A percentile compares a stretch with the other conserved stretches of the same genome.
phyloP scores from a whole-genome alignment of 1,140 invertebrate genomes.

The Lordiphosa clarofinis region DNA sequence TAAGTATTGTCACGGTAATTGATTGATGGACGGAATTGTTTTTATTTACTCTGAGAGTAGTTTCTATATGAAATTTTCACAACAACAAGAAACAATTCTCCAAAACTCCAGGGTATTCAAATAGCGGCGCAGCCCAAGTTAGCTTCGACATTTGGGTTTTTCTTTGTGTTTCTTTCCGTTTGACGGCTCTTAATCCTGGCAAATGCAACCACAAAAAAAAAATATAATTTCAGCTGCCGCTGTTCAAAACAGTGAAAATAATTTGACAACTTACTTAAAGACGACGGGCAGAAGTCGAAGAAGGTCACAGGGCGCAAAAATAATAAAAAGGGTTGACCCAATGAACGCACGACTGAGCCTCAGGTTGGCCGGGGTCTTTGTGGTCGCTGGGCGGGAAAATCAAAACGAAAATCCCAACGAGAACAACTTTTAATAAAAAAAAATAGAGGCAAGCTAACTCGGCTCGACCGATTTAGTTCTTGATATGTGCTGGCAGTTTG shows the following conservation, averaged over 20 bases:
- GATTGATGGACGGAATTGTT: too few species aligned
- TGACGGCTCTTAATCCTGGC: conserved; percentile 1
- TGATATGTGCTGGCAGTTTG: too few species aligned
- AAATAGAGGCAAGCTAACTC: too few species aligned
- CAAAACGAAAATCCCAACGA: conserved; percentile 38
- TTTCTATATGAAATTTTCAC: too few species aligned
- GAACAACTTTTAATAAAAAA: conserved; percentile 43
- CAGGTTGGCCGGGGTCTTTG: conserved; percentile 1
- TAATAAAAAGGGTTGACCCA: conserved; percentile 23
- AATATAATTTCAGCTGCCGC: conserved; percentile 36
- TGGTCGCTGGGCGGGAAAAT: conserved; percentile 26
- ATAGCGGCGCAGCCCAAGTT: neutral
- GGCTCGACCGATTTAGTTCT: too few species aligned
- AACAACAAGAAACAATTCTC: too few species aligned
- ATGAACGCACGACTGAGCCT: conserved; percentile 8
- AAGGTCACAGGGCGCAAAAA: conserved; percentile 28
- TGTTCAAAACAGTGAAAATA: conserved; percentile 46
- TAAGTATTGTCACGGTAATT: too few species aligned
- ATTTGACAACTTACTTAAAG: conserved; percentile 56
- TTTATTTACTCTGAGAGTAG: too few species aligned
- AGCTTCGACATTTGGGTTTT: neutral
- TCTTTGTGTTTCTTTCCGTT: neutral
- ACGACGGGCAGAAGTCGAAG: conserved; percentile 23
- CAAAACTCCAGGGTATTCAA: too few species aligned
- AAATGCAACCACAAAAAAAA: conserved; percentile 19